A percentile compares a stretch with the other conserved stretches of the same genome.
These are phyloP conservation scores for Agapostemon virescens DNA, from an alignment of 2,888 invertebrate species.

Conservation along the genomic window DNA sequence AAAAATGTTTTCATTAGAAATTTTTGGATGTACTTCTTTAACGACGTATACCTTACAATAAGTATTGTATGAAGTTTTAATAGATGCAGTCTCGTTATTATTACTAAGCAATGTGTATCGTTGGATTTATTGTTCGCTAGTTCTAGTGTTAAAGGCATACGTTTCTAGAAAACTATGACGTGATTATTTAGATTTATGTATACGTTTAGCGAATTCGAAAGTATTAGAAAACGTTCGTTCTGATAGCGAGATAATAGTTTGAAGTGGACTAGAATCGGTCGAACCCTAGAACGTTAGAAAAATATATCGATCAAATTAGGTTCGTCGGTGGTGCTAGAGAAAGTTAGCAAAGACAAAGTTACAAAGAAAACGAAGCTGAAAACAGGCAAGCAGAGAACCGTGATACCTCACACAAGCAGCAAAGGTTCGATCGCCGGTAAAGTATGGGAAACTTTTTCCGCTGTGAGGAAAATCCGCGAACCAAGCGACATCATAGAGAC, in stretches of 20 bases:
- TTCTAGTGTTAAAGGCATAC: too few species aligned
- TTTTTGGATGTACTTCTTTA: too few species aligned
- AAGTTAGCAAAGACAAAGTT: conserved; percentile 68
- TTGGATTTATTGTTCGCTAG: too few species aligned
- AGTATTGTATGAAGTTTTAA: too few species aligned
- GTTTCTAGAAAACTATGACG: background rate
- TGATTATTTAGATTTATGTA: background rate
- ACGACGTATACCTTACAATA: too few species aligned
- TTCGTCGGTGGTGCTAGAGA: conserved; percentile 61
- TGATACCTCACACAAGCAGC: conserved; percentile 45
- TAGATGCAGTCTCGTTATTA: too few species aligned
- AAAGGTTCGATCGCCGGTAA: conserved; percentile 71
- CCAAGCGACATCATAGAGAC: conserved; percentile 65
- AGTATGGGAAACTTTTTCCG: conserved; percentile 74
- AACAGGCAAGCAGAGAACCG: conserved; percentile 56
- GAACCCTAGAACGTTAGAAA: conserved; percentile 14
- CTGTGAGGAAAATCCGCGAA: conserved; percentile 68
- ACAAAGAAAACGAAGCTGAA: conserved; percentile 70
- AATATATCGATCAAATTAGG: conserved; percentile 52
- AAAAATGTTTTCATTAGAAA: too few species aligned
- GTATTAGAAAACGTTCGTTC: background rate
- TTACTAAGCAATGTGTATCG: too few species aligned
- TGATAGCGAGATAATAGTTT: background rate
- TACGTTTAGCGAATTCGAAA: too few species aligned
- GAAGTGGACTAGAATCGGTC: background rate